Evolutionary conservation across 2,113 vertebrate genomes (phyloP), one percentile per base, ranked within the genome.

Genomic region (Odontesthes bonariensis): DNA sequence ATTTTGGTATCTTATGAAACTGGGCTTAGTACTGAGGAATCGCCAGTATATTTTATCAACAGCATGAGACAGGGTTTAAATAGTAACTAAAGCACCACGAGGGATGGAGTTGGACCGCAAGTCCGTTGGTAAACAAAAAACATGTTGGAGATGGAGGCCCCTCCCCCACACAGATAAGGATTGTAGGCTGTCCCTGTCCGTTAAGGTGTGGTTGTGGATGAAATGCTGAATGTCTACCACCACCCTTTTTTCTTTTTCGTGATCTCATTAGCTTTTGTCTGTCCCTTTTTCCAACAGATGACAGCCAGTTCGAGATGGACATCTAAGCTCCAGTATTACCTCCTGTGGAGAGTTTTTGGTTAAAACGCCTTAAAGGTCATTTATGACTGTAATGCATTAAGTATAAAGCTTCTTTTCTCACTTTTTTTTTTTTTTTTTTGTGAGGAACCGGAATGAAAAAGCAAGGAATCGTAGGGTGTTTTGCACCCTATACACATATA

Each of bases 261-360:
- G 5, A 69, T 23, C 23, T 8, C 3, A 51, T 62, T 70, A 69
- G 3, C 47, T 64, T 73, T 38, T 72, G 16, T 32, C 14, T 2
- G 1, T 38, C 5, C 8, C 23, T 38, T 32, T 77, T 70, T 22
- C 75, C 75, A 70, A 83, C 88, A 91, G 92, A 94, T 68, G 93
- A 94, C 85, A 91, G 71, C 91, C 93, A 94, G 87, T 94, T 94
- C 82, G 93, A 93, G 82, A 94, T 94, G 93, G 93, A 94, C 85
- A 94, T 94, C 82, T 94, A 87, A 94, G 73, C 82, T 49, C n/a
- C 88, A 77, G 69, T 83, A 83, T 77, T 83, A 77, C 89, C 88
- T 94, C 93, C 91, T 90, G 84, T 91, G 91, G 92, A 93, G 92
- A 86, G 73, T 82, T 74, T 56, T 64, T 78, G 31, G 53, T 87